Evolutionary conservation across 2,797 vertebrate genomes (phyloP).

Genomic region (Gymnoscopelus microlampas): DNA sequence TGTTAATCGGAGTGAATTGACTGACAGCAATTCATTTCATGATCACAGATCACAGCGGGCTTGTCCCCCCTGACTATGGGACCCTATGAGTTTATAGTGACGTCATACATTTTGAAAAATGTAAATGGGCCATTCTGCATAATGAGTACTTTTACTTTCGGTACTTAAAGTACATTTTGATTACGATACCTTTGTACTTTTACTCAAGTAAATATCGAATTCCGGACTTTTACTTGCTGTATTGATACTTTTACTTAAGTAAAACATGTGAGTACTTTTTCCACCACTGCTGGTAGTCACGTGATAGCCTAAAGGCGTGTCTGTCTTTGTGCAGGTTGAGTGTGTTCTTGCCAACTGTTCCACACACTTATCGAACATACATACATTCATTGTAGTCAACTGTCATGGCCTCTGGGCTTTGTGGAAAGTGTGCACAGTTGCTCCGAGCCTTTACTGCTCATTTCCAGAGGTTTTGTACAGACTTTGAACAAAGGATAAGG

Average conservation of each 20-base stretch:
- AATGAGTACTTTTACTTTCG: too few species aligned
- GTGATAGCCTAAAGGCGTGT: conserved; percentile 19
- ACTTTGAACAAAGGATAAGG: conserved; percentile 64
- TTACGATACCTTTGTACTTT: too few species aligned
- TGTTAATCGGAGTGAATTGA: background rate
- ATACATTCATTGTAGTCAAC: too few species aligned
- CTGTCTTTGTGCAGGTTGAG: conserved; percentile 9
- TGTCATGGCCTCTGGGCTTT: conserved; percentile 73
- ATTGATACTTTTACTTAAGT: too few species aligned
- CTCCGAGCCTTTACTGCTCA: conserved; percentile 60
- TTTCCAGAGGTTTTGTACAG: conserved; percentile 57
- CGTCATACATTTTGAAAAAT: background rate
- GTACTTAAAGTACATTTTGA: too few species aligned
- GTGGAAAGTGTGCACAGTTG: conserved; percentile 72
- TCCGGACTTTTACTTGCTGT: too few species aligned
- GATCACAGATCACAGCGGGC: too few species aligned
- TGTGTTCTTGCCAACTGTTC: too few species aligned
- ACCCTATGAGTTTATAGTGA: background rate
- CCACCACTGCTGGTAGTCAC: conserved; percentile 9
- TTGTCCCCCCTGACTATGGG: background rate
- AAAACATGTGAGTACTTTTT: too few species aligned
- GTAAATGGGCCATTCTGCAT: too few species aligned
- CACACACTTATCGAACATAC: too few species aligned
- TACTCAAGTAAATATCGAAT: too few species aligned
- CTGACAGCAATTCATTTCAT: background rate